These are phyloP conservation scores for Rafetus swinhoei DNA, from an alignment of 2,113 vertebrate species.

Conservation along the genomic window DNA sequence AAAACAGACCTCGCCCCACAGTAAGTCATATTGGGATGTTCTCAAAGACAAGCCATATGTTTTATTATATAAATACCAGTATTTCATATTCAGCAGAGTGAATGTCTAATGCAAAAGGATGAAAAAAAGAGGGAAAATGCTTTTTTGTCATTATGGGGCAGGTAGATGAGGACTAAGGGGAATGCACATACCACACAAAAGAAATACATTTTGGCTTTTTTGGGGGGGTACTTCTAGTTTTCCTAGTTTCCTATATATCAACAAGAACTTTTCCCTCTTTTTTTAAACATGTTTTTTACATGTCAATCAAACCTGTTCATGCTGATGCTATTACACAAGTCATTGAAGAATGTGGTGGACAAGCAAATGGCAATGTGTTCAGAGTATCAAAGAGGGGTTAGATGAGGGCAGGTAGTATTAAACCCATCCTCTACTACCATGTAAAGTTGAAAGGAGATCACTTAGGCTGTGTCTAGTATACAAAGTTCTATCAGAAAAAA, in stretches of 20 bases:
- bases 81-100: neutral
- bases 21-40: neutral
- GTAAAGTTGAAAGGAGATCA: neutral
- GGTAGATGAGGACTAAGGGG: too few relatives aligned
- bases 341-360: neutral
- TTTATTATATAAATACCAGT: neutral
- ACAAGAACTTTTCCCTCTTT: neutral
- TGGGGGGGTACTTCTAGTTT: neutral
- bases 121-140: too few relatives aligned
- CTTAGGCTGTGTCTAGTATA: too few relatives aligned
- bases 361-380: neutral
- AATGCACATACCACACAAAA: neutral
- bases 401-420: too few relatives aligned
- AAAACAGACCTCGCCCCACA: neutral
- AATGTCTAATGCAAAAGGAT: neutral
- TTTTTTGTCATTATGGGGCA: too few relatives aligned
- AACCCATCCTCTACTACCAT: neutral
- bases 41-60: rapidly evolving
- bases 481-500: too few relatives aligned
- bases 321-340: neutral
- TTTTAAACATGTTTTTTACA: neutral
- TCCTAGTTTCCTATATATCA: neutral
- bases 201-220: neutral
- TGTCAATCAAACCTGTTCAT: neutral
- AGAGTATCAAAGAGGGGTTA: neutral